A percentile compares a stretch with the other conserved stretches of the same genome.
Conservation (phyloP, 1,140 invertebrate species). For the Limonius californicus region DNA sequence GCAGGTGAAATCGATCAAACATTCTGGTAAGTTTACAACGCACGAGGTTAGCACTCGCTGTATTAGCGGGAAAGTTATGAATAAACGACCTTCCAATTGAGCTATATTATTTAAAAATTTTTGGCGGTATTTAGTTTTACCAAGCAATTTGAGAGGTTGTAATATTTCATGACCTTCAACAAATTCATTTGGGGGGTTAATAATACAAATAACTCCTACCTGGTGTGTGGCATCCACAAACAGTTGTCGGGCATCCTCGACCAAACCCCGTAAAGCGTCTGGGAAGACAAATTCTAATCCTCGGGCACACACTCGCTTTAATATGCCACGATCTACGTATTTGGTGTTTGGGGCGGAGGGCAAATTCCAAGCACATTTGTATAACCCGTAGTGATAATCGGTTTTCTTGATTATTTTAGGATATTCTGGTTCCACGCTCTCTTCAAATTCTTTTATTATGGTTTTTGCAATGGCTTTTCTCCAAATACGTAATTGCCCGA, state of each 20-base stretch:
- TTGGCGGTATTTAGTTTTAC: constrained; percentile 55
- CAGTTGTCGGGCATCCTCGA: constrained; percentile 22
- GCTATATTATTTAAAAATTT: constrained; percentile 56
- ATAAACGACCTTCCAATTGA: constrained; percentile 51
- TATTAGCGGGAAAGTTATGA: constrained; percentile 61
- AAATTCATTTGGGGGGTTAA: constrained; percentile 19
- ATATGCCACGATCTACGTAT: constrained; percentile 29
- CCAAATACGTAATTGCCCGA: too few relatives aligned
- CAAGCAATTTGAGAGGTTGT: constrained; percentile 53
- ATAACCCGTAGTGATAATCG: constrained; percentile 30
- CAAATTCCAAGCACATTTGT: constrained; percentile 30
- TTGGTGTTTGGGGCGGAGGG: constrained; percentile 35
- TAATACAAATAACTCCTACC: constrained; percentile 3
- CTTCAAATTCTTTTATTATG: background rate
- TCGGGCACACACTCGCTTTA: constrained; percentile 12
- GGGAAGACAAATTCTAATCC: constrained; percentile 23
- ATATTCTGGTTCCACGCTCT: constrained; percentile 32
- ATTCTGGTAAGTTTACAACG: constrained; percentile 51
- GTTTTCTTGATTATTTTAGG: constrained; percentile 35
- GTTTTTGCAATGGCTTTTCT: too few relatives aligned
- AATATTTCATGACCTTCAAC: constrained; percentile 24
- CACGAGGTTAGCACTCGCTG: constrained; percentile 56
- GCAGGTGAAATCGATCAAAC: constrained; percentile 53
- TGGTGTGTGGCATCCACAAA: constrained; percentile 20
- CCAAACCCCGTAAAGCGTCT: constrained; percentile 19